Evolutionary conservation across 1,140 invertebrate species (phyloP), one percentile per base, ranked within the genome.

Genomic region (Melitaea cinxia): DNA sequence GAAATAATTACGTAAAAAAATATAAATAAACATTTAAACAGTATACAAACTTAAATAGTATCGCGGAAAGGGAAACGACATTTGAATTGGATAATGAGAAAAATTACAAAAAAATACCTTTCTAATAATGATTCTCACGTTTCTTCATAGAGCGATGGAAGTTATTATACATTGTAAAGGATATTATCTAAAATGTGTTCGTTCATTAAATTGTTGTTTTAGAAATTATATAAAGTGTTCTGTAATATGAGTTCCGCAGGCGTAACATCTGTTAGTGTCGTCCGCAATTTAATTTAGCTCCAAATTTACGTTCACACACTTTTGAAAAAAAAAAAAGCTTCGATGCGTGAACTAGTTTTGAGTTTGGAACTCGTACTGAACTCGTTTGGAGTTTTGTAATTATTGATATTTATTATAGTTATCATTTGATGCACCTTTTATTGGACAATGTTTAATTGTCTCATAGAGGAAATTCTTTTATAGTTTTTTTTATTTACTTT

Each of bases 181-280:
- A 55, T 63, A 49, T 63, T 63, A 54, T 54, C 42, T 63, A 63
- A 63, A 58, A 26, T 26, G 19, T 19, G n/a, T 2, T 14, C 14
- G 1, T n/a, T 14, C 14, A n/a, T 37, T 37, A 4, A n/a, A 14
- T 3, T n/a, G 47, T 35, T 47, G 24, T 55, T n/a, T 26, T 26
- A 33, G n/a, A 14, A 15, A 39, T 63, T 63, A 47, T 15, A 24
- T 63, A 63, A 55, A 12, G 23, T 3, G 26, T 55, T 35, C 19
- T 23, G 52, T 63, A 63, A 63, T 58, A 23, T 35, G 52, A 63
- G 49, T 55, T 63, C 60, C 60, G 60, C 50, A 37, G 52, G 21
- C 60, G 39, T 63, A 61, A 61, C 60, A 63, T 63, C 60, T 63
- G 60, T 63, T 63, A 47, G n/a, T 55, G 60, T 63, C 53, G 52